phyloP scores from a whole-genome alignment of 2,113 vertebrate species.

The Barnardius zonarius region DNA sequence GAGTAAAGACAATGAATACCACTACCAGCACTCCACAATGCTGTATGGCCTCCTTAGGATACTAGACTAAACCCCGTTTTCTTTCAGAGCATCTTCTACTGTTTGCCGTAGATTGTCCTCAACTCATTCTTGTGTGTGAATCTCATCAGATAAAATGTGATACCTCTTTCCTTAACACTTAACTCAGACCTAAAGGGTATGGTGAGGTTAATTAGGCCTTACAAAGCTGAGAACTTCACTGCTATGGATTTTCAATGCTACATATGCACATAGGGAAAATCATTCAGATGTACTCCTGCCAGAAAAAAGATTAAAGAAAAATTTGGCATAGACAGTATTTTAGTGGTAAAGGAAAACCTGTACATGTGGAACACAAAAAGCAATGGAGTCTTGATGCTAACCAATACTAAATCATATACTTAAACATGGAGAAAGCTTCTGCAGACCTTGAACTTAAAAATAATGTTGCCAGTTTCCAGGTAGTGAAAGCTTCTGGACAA shows the following conservation, averaged over 20 bases:
- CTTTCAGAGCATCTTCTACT: background rate
- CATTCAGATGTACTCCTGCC: background rate
- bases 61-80: background rate
- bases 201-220: background rate
- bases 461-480: background rate
- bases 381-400: background rate
- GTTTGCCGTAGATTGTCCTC: background rate
- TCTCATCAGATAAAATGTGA: background rate
- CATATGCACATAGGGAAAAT: background rate
- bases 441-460: background rate
- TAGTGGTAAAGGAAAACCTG: background rate
- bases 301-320: background rate
- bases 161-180: background rate
- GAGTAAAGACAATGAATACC: background rate
- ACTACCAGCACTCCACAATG: rapidly evolving
- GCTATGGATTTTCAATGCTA: background rate
- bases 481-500: background rate
- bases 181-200: background rate
- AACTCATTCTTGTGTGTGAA: background rate
- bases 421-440: background rate
- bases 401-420: background rate
- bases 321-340: background rate
- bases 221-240: background rate
- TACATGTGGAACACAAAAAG: background rate
- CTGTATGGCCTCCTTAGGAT: background rate